Evolutionary conservation across 2,113 vertebrate species (phyloP).

Genomic region (Scatophagus argus): DNA sequence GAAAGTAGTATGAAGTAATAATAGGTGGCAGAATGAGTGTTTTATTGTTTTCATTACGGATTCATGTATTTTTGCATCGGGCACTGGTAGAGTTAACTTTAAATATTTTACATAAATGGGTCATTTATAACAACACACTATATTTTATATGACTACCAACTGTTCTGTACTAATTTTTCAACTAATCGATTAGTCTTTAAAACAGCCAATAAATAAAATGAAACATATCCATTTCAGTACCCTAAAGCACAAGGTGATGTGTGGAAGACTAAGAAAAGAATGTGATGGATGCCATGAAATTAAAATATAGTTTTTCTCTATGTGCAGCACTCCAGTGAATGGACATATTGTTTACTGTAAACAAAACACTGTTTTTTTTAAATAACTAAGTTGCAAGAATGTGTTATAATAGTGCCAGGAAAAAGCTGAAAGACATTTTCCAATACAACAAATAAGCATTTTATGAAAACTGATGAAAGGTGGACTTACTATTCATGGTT

Average conservation of each 20-base stretch:
- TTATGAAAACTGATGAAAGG: not conserved
- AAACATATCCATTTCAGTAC: too few relatives aligned
- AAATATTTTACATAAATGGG: not conserved
- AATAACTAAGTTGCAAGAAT: not conserved
- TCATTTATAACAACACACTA: not conserved
- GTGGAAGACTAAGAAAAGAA: too few relatives aligned
- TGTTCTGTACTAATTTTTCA: too few relatives aligned
- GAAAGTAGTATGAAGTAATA: not conserved
- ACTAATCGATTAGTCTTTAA: too few relatives aligned
- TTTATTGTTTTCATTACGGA: not conserved
- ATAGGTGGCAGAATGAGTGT: not conserved
- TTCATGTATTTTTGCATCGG: not conserved
- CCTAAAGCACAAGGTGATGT: too few relatives aligned
- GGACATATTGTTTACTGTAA: too few relatives aligned
- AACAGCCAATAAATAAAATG: too few relatives aligned
- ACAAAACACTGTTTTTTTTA: not conserved
- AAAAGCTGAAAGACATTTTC: too few relatives aligned
- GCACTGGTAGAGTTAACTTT: not conserved
- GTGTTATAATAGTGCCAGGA: not conserved
- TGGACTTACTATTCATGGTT: conserved; percentile 55
- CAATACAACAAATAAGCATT: not conserved
- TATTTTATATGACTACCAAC: not conserved
- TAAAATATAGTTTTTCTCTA: too few relatives aligned
- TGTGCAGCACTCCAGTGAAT: too few relatives aligned
- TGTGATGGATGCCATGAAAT: too few relatives aligned